These are phyloP conservation scores for Sparidentex hasta DNA, from an alignment of 2,797 vertebrate species.

Conservation along the genomic window DNA sequence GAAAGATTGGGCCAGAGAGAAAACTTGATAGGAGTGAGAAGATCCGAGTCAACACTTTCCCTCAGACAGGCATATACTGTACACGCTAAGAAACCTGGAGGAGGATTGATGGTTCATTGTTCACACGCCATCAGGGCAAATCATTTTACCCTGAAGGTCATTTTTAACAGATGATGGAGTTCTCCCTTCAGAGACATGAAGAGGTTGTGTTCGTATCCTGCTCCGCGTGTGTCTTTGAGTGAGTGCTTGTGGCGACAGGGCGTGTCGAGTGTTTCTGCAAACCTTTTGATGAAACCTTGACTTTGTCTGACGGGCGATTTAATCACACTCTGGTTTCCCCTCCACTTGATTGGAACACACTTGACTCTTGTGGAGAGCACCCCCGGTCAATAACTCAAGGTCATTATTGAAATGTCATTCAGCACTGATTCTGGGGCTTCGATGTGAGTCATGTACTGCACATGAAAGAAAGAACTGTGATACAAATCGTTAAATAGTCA, in stretches of 20 bases:
- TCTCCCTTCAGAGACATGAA: conserved; percentile 4
- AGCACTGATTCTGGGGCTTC: not conserved
- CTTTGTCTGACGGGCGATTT: conserved; percentile 17
- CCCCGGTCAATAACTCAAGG: not conserved
- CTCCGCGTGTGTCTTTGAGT: not conserved
- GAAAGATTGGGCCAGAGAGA: not conserved
- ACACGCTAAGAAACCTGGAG: not conserved
- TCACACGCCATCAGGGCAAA: not conserved
- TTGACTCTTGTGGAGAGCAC: not conserved
- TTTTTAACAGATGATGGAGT: conserved; percentile 28
- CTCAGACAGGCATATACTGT: not conserved
- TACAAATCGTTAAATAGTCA: not conserved
- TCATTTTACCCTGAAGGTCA: conserved; percentile 25
- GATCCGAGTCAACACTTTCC: not conserved
- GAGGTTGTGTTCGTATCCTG: conserved; percentile 9
- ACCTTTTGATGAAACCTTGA: conserved; percentile 31
- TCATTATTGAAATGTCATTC: not conserved
- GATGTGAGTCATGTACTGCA: not conserved
- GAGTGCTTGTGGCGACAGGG: not conserved
- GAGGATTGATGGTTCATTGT: conserved; percentile 17
- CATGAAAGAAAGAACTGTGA: not conserved
- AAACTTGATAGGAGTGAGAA: not conserved
- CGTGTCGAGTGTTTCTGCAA: conserved; percentile 17
- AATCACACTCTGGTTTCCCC: not conserved
- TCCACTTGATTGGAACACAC: not conserved